phyloP scores from a whole-genome alignment of 1,140 invertebrate genomes.

The Pissodes strobi region DNA sequence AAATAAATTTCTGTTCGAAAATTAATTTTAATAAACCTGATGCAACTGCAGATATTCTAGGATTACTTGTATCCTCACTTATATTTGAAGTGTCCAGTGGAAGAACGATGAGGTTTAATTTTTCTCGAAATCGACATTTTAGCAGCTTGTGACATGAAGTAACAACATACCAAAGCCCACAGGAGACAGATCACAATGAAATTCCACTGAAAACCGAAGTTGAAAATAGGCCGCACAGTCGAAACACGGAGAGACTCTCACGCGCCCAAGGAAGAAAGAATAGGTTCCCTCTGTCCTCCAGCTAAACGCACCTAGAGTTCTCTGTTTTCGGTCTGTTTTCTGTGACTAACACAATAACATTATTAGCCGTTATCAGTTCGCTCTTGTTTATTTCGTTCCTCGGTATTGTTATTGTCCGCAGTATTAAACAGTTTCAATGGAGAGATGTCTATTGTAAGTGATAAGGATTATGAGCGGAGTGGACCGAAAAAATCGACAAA shows the following conservation, averaged over 20 bases:
- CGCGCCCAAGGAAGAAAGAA: neutral
- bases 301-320: neutral
- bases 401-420: neutral
- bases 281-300: neutral
- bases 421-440: neutral
- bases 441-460: no score
- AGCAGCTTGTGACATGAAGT: neutral
- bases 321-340: neutral
- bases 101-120: neutral
- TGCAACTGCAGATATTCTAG: no score
- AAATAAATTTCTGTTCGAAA: no score
- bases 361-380: slow-evolving; percentile 4
- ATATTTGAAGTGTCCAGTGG: no score
- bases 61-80: no score
- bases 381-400: neutral
- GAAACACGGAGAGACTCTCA: neutral
- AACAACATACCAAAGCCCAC: neutral
- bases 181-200: neutral
- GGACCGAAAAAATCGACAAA: neutral
- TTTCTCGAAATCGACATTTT: neutral
- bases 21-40: no score
- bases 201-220: neutral
- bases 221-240: neutral
- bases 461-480: neutral
- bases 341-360: neutral